Base-by-base conservation (phyloP, 2,797 vertebrate genomes). In the Huso huso region DNA sequence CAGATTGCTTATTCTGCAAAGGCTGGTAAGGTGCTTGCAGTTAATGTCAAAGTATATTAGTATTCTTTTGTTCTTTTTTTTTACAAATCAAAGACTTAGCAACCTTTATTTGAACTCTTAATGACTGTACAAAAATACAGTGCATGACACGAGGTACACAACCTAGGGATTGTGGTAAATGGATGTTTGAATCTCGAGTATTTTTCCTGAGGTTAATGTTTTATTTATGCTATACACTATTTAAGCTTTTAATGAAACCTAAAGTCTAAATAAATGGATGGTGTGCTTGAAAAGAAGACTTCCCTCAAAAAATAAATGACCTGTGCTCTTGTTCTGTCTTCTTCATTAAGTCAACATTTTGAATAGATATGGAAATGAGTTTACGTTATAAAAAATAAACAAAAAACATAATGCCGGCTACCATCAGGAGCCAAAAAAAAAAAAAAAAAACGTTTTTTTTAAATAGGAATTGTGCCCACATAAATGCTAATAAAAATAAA, bases 401-500 rank as follows among this genome's bases (percentile, higher is more conserved):
- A 12, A 70, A 77, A 59, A 48, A 49, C 68, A 69, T 66, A 70
- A 71, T 74, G 73, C 72, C 53, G 51, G 23, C 23, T 37, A 37
- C 4, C 2, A 37, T 37, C 23, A 37, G 23, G 23, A 63, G 69
- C 71, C 76, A 75, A 5, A 73, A 72, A 73, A 37, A 75, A 5
- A 73, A 72, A 73, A 37, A 3, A 37, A 18, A 18, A 18, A 1
- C 15, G 15, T 18, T 37, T 77, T 74, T 76, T 71, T 81, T 82
- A 80, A 87, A 88, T 84, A 88, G 83, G 87, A 89, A 88, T 88
- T 91, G 93, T 92, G 87, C 90, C 91, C 89, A 87, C 89, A 91
- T 91, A 92, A 88, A 89, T 91, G 83, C 95, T 99, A 97, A 97
- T 98, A 98, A 97, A 98, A 97, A 98, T 97, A 97, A 98, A 99